Evolutionary conservation across 2,797 vertebrate genomes (phyloP).

Genomic region (Prionace glauca): DNA sequence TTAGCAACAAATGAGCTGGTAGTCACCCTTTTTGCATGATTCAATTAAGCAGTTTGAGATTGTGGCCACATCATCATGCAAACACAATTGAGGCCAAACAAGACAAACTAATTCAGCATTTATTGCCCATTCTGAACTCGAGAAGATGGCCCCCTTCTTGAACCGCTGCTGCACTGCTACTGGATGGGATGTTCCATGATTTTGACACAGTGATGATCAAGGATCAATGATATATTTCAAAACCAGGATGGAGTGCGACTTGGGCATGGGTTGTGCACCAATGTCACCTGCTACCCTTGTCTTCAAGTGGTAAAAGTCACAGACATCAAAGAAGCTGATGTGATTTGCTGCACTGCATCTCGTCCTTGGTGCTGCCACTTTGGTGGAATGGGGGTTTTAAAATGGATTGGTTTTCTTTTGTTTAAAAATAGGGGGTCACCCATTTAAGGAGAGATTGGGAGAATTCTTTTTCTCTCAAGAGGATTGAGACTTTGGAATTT

Average conservation of each 20-base stretch:
- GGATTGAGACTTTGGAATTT: too few relatives aligned
- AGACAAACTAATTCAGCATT: neutral
- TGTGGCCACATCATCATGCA: neutral
- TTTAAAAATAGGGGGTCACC: too few relatives aligned
- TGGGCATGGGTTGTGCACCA: neutral
- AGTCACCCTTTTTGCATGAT: neutral
- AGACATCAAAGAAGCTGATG: neutral
- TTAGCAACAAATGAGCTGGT: conserved; percentile 7
- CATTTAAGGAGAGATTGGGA: too few relatives aligned
- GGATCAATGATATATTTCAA: neutral
- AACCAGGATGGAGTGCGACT: neutral
- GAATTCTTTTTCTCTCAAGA: too few relatives aligned
- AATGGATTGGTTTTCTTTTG: neutral
- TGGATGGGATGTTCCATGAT: too few relatives aligned
- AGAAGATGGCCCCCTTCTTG: neutral
- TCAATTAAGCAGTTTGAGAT: conserved; percentile 16
- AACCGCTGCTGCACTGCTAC: neutral
- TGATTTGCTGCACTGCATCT: neutral
- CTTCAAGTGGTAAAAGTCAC: neutral
- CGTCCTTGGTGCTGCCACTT: neutral
- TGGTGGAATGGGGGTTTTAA: neutral
- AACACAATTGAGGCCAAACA: neutral
- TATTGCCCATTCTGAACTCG: neutral
- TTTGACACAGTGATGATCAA: neutral
- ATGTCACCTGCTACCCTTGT: neutral